phyloP scores from a whole-genome alignment of 2,113 vertebrate genomes.

The Calypte anna region DNA sequence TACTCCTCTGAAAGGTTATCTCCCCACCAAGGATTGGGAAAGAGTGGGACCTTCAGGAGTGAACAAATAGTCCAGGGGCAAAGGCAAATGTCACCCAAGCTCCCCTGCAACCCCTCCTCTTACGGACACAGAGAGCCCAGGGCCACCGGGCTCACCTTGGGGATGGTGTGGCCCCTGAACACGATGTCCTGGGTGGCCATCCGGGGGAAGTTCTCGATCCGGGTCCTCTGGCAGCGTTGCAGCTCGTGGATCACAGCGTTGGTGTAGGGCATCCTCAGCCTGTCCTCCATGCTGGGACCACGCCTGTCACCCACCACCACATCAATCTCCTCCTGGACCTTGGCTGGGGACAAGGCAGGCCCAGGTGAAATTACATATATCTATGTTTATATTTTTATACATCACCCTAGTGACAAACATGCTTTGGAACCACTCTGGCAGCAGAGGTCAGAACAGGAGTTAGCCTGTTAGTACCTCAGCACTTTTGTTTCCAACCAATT shows the following conservation, averaged over 20 bases:
- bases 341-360: neutral
- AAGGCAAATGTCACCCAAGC: neutral
- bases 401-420: too few species aligned
- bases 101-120: neutral
- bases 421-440: too few species aligned
- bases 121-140: rapidly evolving
- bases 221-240: neutral
- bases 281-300: conserved; percentile 29
- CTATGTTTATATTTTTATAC: too few species aligned
- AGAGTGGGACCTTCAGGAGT: rapidly evolving
- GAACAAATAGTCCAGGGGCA: neutral
- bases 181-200: neutral
- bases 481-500: too few species aligned
- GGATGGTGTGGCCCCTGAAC: conserved; percentile 53
- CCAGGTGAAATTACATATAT: too few species aligned
- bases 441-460: too few species aligned
- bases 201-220: neutral
- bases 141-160: neutral
- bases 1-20: neutral
- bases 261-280: conserved; percentile 51
- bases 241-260: conserved; percentile 40
- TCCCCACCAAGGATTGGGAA: neutral
- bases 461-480: too few species aligned
- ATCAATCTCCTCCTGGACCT: conserved; percentile 52
- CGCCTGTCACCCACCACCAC: neutral